phyloP scores from a whole-genome alignment of 2,888 invertebrate species.

The Plebejus melissa region DNA sequence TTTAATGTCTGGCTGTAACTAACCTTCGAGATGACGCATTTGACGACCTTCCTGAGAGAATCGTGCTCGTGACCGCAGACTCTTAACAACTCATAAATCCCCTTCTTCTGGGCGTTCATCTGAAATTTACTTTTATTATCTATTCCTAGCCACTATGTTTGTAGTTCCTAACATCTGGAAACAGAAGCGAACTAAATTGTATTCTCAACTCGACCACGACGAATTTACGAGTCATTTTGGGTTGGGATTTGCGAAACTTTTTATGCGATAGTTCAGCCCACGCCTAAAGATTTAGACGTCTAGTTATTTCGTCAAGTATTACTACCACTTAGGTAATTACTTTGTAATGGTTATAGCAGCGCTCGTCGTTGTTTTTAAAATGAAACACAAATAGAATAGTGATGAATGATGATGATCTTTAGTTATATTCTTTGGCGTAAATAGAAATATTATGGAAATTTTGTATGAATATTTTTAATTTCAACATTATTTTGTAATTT shows the following conservation, averaged over 20 bases:
- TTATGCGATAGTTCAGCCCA: constrained; percentile 10
- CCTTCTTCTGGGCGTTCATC: constrained; percentile 59
- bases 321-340: constrained; percentile 1
- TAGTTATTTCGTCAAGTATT: constrained; percentile 2
- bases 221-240: background rate
- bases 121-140: constrained; percentile 42
- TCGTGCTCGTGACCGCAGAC: constrained; percentile 70
- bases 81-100: constrained; percentile 60
- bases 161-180: constrained; percentile 27
- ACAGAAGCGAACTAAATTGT: background rate
- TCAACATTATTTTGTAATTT: background rate
- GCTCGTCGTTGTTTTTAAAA: background rate
- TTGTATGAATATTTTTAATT: background rate
- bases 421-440: too few species aligned
- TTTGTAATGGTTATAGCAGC: background rate
- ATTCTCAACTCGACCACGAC: constrained; percentile 3
- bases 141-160: constrained; percentile 29
- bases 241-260: background rate
- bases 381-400: background rate
- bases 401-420: background rate
- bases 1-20: constrained; percentile 30
- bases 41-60: constrained; percentile 67
- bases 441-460: too few species aligned
- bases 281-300: constrained; percentile 12
- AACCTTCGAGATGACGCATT: constrained; percentile 73